A percentile compares a stretch with the other conserved stretches of the same genome.
These are phyloP conservation scores for Phyllostomus discolor DNA, from an alignment of 2,113 vertebrate genomes.

Conservation along the genomic window DNA sequence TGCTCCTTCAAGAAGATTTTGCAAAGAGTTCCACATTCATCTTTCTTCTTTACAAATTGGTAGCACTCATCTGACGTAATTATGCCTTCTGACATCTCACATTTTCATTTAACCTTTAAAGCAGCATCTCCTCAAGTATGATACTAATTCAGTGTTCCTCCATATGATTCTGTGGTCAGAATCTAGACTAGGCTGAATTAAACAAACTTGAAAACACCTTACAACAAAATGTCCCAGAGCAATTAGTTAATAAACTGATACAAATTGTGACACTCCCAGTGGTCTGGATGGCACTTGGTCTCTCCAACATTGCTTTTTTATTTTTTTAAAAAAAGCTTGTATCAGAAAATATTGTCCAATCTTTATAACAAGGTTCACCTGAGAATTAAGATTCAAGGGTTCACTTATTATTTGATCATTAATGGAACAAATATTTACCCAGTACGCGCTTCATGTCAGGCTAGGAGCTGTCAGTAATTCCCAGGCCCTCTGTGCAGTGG, in stretches of 20 bases:
- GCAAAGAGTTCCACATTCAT: background rate
- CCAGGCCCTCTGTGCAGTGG: background rate
- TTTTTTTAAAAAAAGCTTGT: background rate
- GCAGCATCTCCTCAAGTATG: background rate
- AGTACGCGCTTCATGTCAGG: background rate
- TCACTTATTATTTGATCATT: background rate
- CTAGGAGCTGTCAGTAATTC: background rate
- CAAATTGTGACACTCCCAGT: background rate
- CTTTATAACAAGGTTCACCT: background rate
- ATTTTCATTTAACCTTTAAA: constrained; percentile 38
- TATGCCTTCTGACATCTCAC: background rate
- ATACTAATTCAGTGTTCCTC: background rate
- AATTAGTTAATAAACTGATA: background rate
- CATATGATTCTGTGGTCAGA: background rate
- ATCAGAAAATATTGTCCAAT: background rate
- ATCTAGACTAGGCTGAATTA: background rate
- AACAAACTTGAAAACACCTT: background rate
- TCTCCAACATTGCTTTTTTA: background rate
- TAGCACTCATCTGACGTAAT: background rate
- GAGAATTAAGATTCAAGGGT: background rate
- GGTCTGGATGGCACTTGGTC: background rate
- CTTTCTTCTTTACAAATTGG: background rate
- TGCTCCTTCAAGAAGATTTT: constrained; percentile 8
- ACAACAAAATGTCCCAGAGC: background rate
- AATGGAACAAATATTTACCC: background rate